These are phyloP conservation scores for Pelagia noctiluca DNA, from an alignment of 30 jellyfish, hydroid and myxozoan species.

Conservation along the genomic window DNA sequence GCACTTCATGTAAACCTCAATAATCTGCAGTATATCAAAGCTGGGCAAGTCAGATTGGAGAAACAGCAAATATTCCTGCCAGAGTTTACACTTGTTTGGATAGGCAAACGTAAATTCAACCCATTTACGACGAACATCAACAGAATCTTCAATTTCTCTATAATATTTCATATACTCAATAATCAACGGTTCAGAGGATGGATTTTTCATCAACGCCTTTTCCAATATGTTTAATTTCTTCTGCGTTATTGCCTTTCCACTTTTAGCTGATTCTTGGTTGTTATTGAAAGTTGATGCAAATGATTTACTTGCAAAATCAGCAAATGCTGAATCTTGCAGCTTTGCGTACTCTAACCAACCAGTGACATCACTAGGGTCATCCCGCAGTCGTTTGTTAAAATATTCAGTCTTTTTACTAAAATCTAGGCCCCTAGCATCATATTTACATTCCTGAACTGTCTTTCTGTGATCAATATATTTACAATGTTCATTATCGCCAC, in stretches of 20 bases:
- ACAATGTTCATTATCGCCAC: no score
- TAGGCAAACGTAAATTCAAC: slow-evolving; percentile 44
- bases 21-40: slow-evolving; percentile 33
- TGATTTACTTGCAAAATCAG: background rate
- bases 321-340: slow-evolving; percentile 58
- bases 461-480: no score
- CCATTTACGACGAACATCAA: slow-evolving; percentile 63
- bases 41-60: slow-evolving; percentile 76
- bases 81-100: slow-evolving; percentile 69
- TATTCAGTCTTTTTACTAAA: slow-evolving; percentile 40
- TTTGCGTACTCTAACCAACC: slow-evolving; percentile 78
- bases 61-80: slow-evolving; percentile 72
- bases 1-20: slow-evolving; percentile 60
- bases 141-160: slow-evolving; percentile 64
- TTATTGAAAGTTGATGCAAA: slow-evolving; percentile 31
- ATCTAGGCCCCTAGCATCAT: background rate
- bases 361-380: slow-evolving; percentile 56
- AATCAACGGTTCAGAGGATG: slow-evolving; percentile 52
- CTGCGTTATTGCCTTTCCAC: slow-evolving; percentile 67
- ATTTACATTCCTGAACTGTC: no score
- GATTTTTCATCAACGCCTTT: slow-evolving; percentile 75
- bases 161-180: slow-evolving; percentile 67
- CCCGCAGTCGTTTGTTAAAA: slow-evolving; percentile 61
- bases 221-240: slow-evolving; percentile 80
- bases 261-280: background rate